Conservation (phyloP, 2,888 invertebrate species). For the Leptura quadrifasciata region DNA sequence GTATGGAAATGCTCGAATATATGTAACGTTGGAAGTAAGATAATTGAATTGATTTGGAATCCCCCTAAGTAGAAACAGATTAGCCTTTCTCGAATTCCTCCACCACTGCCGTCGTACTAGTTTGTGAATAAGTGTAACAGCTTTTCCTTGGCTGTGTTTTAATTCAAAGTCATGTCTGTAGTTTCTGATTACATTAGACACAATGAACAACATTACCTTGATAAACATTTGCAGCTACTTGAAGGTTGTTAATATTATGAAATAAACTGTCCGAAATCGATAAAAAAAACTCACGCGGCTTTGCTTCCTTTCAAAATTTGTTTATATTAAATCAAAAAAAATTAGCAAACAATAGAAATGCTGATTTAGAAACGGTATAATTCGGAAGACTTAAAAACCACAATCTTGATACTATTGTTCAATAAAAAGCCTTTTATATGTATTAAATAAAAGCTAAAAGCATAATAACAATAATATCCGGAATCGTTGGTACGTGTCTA, state of each 20-base stretch:
- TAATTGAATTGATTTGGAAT: too few relatives aligned
- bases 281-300: conserved; percentile 18
- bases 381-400: neutral
- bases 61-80: neutral
- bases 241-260: conserved; percentile 29
- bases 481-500: too few relatives aligned
- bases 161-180: conserved; percentile 37
- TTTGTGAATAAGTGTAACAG: conserved; percentile 9
- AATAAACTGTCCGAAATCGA: conserved; percentile 27
- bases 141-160: conserved; percentile 26
- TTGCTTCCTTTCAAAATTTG: conserved; percentile 19
- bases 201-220: conserved; percentile 33
- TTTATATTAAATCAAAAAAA: neutral
- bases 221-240: conserved; percentile 22
- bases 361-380: conserved; percentile 4
- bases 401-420: neutral
- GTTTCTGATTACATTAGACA: conserved; percentile 31
- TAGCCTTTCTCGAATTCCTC: neutral
- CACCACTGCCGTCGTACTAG: conserved; percentile 15
- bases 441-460: neutral
- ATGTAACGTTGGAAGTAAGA: too few relatives aligned
- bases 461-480: neutral
- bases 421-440: neutral
- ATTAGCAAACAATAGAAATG: neutral
- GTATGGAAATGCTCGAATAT: too few relatives aligned